Conservation (phyloP, 2,888 invertebrate genomes). For the Rhagonycha lutea region DNA sequence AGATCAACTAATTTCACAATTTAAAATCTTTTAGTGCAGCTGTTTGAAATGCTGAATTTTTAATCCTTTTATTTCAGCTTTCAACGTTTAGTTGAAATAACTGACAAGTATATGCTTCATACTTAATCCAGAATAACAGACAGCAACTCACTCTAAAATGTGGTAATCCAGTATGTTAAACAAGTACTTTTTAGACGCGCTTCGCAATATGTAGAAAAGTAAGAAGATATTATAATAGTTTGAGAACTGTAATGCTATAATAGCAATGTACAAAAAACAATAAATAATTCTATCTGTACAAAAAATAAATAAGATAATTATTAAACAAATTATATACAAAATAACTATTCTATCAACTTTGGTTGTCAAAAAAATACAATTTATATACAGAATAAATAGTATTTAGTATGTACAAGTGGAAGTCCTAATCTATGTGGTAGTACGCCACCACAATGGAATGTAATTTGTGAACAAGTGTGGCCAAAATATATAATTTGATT, state of each 20-base stretch:
- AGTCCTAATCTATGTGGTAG: conserved; percentile 8
- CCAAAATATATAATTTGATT: neutral
- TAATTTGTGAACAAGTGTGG: neutral
- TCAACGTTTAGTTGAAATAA: conserved; percentile 10
- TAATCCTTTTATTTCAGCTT: conserved; percentile 4
- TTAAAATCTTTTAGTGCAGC: conserved; percentile 11
- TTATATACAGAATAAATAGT: conserved; percentile 7
- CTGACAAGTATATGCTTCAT: conserved; percentile 11
- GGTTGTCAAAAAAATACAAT: conserved; percentile 45
- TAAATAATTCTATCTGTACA: conserved; percentile 24
- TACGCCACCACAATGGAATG: conserved; percentile 17
- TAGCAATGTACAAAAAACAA: conserved; percentile 19
- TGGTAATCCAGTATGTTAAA: neutral
- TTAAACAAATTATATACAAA: conserved; percentile 44
- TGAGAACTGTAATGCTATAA: neutral
- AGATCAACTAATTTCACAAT: conserved; percentile 6
- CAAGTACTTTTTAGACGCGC: neutral
- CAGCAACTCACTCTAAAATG: neutral
- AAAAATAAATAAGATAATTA: conserved; percentile 34
- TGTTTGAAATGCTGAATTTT: conserved; percentile 20
- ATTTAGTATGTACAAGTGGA: conserved; percentile 28
- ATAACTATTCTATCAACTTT: conserved; percentile 46
- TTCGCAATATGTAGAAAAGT: neutral
- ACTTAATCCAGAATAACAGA: neutral
- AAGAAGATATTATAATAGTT: neutral